A percentile compares a stretch with the other conserved stretches of the same genome.
phyloP scores from a whole-genome alignment of 2,797 vertebrate genomes.

The Dryobates pubescens region DNA sequence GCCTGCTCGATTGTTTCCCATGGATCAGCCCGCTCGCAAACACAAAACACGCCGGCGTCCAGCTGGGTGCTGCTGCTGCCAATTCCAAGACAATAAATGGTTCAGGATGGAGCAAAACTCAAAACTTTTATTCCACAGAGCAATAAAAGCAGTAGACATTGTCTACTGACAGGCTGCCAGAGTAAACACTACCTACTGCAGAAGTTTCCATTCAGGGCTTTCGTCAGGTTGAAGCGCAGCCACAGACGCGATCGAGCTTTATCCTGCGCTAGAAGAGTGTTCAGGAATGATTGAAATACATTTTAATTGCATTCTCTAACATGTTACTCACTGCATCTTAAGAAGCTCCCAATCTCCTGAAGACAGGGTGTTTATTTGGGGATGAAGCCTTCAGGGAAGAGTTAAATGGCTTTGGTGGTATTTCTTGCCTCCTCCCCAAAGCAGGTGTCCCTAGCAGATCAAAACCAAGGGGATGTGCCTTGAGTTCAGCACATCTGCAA shows the following conservation, averaged over 20 bases:
- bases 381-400: neutral
- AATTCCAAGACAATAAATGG: conserved; percentile 56
- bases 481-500: neutral
- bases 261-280: neutral
- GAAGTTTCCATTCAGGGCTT: conserved; percentile 48
- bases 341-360: neutral
- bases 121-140: conserved; percentile 41
- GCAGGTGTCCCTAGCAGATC: accelerated
- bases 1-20: conserved; percentile 55
- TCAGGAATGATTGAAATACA: conserved; percentile 2
- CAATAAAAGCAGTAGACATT: conserved; percentile 44
- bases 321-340: neutral
- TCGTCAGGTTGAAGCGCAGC: conserved; percentile 20
- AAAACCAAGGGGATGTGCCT: neutral
- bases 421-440: neutral
- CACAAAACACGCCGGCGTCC: conserved; percentile 28
- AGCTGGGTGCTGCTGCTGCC: conserved; percentile 57
- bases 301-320: neutral
- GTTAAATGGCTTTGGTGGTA: neutral
- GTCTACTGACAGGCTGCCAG: conserved; percentile 40
- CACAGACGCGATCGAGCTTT: neutral
- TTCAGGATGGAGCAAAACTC: conserved; percentile 34
- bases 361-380: neutral
- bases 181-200: conserved; percentile 57
- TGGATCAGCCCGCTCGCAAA: conserved; percentile 11